Percentiles rank a stretch among this genome's conserved stretches.
phyloP scores from a whole-genome alignment of 2,113 vertebrate genomes.

The Pollachius pollachius region DNA sequence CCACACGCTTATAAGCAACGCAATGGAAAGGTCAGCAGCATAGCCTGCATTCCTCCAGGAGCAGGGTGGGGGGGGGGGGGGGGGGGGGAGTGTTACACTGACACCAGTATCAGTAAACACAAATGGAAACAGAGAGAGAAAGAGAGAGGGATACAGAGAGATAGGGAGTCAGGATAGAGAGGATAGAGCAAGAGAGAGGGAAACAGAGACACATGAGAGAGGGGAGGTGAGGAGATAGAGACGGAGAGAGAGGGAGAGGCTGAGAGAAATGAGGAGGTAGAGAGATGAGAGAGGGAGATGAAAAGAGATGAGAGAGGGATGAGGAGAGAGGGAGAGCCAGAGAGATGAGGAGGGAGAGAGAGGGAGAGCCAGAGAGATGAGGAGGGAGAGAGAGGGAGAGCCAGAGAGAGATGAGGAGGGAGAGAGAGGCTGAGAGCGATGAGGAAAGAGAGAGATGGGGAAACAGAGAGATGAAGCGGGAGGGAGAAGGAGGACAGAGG shows the following conservation, averaged over 20 bases:
- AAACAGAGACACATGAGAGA: too few species aligned
- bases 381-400: too few species aligned
- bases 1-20: conserved; percentile 23
- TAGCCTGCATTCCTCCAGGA: conserved; percentile 18
- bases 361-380: too few species aligned
- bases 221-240: too few species aligned
- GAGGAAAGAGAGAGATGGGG: too few species aligned
- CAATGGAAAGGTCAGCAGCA: conserved; percentile 35
- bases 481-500: conserved; percentile 25
- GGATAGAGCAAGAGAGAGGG: background rate
- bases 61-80: conserved; percentile 22
- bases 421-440: too few species aligned
- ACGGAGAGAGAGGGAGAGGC: too few species aligned
- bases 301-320: conserved; percentile 1
- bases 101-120: conserved; percentile 46
- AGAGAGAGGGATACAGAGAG: background rate
- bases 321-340: background rate
- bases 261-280: too few species aligned
- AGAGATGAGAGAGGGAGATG: conserved; percentile 15
- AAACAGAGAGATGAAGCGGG: too few species aligned
- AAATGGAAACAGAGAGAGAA: conserved; percentile 48
- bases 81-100: background rate
- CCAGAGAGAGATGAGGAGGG: conserved; percentile 9
- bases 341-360: too few species aligned
- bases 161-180: too few species aligned